Conservation (phyloP, 2,888 invertebrate genomes). For the Lottia scabra region DNA sequence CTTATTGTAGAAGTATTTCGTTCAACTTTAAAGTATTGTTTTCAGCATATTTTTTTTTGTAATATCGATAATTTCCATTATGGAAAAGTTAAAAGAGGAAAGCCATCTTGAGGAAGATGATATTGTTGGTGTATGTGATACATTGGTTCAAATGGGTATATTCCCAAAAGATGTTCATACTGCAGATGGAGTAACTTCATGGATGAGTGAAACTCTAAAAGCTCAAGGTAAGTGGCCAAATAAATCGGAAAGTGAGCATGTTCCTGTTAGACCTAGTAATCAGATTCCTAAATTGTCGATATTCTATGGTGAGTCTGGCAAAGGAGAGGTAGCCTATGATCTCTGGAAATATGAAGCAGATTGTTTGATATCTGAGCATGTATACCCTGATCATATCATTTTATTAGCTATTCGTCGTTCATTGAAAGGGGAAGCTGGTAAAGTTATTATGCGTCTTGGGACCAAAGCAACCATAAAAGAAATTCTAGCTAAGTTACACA, state of each 20-base stretch:
- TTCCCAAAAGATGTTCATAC: neutral
- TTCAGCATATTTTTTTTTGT: no score
- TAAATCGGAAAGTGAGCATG: no score
- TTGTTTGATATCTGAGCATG: conserved; percentile 4
- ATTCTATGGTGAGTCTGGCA: conserved; percentile 3
- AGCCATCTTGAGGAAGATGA: no score
- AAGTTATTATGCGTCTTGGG: conserved; percentile 6
- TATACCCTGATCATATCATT: neutral
- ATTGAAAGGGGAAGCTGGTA: conserved; percentile 1
- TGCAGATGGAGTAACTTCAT: neutral
- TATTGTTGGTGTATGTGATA: no score
- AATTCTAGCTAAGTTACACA: neutral
- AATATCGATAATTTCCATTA: no score
- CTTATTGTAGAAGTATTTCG: no score
- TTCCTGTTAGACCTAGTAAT: neutral
- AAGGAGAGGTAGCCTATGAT: conserved; percentile 3
- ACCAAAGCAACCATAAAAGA: neutral
- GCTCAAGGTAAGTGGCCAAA: neutral
- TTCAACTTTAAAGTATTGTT: no score
- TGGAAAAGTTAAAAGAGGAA: no score
- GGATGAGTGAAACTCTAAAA: neutral
- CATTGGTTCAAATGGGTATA: no score
- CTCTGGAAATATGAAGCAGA: conserved; percentile 9
- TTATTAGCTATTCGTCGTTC: neutral
- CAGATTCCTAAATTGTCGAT: conserved; percentile 7